Base-by-base conservation (phyloP, 2,888 invertebrate genomes). In the Dolichopus griseipennis region DNA sequence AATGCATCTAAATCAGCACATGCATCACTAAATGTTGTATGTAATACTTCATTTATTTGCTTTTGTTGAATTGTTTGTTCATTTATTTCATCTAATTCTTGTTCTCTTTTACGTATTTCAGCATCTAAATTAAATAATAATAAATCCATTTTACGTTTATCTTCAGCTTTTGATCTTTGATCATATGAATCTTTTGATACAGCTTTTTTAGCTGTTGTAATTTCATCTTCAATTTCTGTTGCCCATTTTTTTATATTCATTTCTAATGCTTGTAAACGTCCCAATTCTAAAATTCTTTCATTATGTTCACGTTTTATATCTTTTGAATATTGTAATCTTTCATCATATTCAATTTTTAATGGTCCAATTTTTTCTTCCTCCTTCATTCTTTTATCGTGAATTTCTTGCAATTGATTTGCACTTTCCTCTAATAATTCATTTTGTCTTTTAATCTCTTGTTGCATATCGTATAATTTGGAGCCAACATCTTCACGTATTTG, bases 1-100 rank as follows among this genome's bases (percentile, higher is more conserved):
- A 91, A 76, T 27, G 87, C 88, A 76, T 90, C 89, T 27, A 92
- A 80, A 75, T 92, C 91, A 0, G 88, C 86, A 70, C 88, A 88
- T n/a, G 88, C 88, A 70, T 88, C 84, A 0, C 88, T 85, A 37
- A 90, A 85, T 77, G 87, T 82, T 74, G 84, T 83, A 61, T 84
- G 83, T 20, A 86, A 75, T 18, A 82, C 78, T 69, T 87, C 85
- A 75, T 88, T 85, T 74, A 90, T 87, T 6, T 82, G 81, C 65
- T 85, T 85, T 76, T 90, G 90, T 1, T 89, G 84, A 20, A 85
- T 82, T 33, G 88, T 77, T 75, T 92, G 91, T 72, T 87, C 86
- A 66, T 85, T 82, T 71, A 89, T 84, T 72, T 85, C 82, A 71
- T 85, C 85, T 67, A 89, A 76, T 75, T 90, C 88, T 0, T 84